Conservation (phyloP, 1,140 invertebrate genomes). For the Pollicipes pollicipes region DNA sequence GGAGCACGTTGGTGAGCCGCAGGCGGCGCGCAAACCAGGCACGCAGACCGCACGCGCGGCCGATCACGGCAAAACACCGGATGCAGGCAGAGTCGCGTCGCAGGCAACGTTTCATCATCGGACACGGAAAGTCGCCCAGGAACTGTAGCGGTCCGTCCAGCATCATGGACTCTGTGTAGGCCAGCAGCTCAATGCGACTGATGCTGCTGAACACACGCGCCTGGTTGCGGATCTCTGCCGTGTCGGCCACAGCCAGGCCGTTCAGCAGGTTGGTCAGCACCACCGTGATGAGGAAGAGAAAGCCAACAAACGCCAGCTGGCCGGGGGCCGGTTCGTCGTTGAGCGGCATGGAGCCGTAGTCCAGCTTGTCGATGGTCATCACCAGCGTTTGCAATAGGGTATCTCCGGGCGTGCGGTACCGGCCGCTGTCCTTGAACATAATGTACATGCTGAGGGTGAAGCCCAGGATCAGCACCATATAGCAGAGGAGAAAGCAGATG, state of each 20-base stretch:
- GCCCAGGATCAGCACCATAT: not conserved
- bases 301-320: not conserved
- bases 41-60: no score
- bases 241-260: not conserved
- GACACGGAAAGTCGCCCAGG: slow-evolving; percentile 4
- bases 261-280: not conserved
- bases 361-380: not conserved
- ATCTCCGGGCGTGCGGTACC: no score
- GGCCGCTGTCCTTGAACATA: not conserved
- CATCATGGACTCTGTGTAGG: slow-evolving; percentile 48
- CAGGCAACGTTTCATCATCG: not conserved
- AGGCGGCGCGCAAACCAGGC: no score
- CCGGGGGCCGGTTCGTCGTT: not conserved
- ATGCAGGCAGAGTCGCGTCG: not conserved
- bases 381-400: not conserved
- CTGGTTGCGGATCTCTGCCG: slow-evolving; percentile 22
- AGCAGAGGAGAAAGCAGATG: not conserved
- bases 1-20: not conserved
- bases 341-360: not conserved
- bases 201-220: slow-evolving; percentile 40
- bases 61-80: no score
- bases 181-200: slow-evolving; percentile 42
- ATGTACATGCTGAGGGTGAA: not conserved
- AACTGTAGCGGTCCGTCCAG: slow-evolving; percentile 26
- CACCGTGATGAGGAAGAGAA: not conserved